Conservation (phyloP, 2,113 vertebrate genomes). For the Ahaetulla prasina region DNA sequence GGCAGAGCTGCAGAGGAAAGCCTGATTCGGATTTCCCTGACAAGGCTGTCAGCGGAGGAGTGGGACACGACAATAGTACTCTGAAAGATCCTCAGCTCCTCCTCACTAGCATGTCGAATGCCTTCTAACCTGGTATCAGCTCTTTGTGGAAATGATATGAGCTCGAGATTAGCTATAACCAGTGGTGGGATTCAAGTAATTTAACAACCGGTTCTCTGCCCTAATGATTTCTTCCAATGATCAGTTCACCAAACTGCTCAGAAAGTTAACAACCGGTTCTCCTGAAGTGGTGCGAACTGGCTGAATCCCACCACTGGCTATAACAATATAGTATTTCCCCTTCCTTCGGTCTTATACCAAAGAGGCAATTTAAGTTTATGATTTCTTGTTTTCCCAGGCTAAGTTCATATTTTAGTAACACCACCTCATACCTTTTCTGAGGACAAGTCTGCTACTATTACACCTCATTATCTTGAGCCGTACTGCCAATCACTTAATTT, state of each 20-base stretch:
- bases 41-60: too few species aligned
- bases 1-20: too few species aligned
- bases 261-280: too few species aligned
- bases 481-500: neutral
- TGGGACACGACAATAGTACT: too few species aligned
- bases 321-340: neutral
- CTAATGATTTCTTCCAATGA: too few species aligned
- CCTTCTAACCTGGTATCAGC: neutral
- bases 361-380: neutral
- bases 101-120: neutral
- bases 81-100: neutral
- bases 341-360: neutral
- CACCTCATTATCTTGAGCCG: neutral
- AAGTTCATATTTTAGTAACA: neutral
- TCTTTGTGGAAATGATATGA: neutral
- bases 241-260: too few species aligned
- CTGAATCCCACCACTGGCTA: too few species aligned
- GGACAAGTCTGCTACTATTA: neutral
- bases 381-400: neutral
- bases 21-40: too few species aligned
- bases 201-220: too few species aligned
- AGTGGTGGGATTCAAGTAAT: too few species aligned
- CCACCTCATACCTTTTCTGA: neutral
- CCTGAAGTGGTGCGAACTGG: too few species aligned
- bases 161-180: neutral